Conservation (phyloP, 1,140 invertebrate species). For the Capitella teleta region DNA sequence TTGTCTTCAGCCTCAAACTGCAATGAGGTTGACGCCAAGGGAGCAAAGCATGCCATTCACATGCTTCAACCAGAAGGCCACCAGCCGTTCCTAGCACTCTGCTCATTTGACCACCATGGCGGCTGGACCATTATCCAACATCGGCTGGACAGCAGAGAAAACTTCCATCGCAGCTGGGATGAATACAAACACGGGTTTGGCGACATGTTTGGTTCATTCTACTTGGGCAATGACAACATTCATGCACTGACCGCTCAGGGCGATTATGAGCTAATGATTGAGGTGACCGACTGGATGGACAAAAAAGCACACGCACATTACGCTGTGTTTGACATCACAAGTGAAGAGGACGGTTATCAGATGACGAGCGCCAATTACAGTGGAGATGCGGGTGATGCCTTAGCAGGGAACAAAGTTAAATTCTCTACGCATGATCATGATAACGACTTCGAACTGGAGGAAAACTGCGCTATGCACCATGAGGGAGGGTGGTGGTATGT, state of each 20-base stretch:
- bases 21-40: too few species aligned
- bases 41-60: slow-evolving; percentile 1
- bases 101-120: background rate
- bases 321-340: background rate
- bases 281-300: background rate
- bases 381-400: background rate
- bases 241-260: background rate
- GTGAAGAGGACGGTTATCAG: background rate
- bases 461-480: background rate
- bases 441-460: background rate
- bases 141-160: background rate
- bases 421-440: slow-evolving; percentile 3
- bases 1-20: too few species aligned
- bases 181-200: slow-evolving; percentile 3
- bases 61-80: background rate
- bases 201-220: background rate
- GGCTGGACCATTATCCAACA: background rate
- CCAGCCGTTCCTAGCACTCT: background rate
- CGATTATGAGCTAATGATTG: background rate
- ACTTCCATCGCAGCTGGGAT: slow-evolving; percentile 2
- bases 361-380: background rate
- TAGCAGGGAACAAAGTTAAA: background rate
- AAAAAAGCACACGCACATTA: background rate
- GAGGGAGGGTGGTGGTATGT: slow-evolving; percentile 29
- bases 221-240: slow-evolving; percentile 47